A percentile compares a stretch with the other conserved stretches of the same genome.
Evolutionary conservation across 2,888 invertebrate species (phyloP).

Genomic region (Oscheius sp.): DNA sequence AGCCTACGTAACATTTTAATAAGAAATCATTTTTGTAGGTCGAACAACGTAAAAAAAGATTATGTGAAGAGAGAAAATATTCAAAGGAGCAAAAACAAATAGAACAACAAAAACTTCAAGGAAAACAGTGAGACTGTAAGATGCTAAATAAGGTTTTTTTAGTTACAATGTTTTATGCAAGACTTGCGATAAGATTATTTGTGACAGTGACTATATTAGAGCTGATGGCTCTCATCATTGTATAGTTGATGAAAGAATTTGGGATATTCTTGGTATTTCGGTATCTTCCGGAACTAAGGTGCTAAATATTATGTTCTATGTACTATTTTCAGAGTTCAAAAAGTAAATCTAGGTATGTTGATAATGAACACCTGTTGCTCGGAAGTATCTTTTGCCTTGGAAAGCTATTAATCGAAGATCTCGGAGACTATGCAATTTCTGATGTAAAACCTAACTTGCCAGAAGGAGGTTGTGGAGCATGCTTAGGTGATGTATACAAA

Average conservation of each 20-base stretch:
- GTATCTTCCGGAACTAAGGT: neutral
- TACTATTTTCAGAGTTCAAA: neutral
- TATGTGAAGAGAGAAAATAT: neutral
- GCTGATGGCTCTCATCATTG: conserved; percentile 4
- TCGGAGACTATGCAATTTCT: neutral
- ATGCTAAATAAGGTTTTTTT: neutral
- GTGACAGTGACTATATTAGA: conserved; percentile 11
- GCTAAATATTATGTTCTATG: neutral
- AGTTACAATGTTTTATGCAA: conserved; percentile 14
- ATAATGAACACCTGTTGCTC: neutral
- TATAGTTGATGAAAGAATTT: neutral
- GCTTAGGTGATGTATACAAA: conserved; percentile 8
- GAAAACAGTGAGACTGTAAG: neutral
- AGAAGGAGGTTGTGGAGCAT: neutral
- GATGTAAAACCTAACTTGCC: neutral
- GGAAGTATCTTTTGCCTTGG: conserved; percentile 1
- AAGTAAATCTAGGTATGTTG: conserved; percentile 1
- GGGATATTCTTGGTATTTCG: neutral
- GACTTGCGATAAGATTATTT: conserved; percentile 12
- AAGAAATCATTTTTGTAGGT: neutral
- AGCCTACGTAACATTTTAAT: neutral
- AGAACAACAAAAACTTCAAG: neutral
- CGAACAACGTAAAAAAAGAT: neutral
- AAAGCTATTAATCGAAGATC: neutral
- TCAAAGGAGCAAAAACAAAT: neutral